A percentile compares a stretch with the other conserved stretches of the same genome.
Conservation (phyloP, 64 coral and sea anemone genomes). For the Catalaphyllia jardinei region DNA sequence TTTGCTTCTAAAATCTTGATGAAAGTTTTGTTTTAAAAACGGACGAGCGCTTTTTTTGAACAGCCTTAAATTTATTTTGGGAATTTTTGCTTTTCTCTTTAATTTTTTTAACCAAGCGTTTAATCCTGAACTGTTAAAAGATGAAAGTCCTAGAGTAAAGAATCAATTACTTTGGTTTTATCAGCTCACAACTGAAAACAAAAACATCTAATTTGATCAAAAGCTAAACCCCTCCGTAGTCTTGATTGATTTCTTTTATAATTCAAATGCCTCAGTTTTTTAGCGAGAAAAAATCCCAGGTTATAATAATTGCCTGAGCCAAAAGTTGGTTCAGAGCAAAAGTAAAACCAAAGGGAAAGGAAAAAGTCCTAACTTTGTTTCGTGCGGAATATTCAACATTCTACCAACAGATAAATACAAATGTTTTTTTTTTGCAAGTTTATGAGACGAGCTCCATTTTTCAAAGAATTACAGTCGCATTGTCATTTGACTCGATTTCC, state of each 20-base stretch:
- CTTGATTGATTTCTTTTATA: not conserved
- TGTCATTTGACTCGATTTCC: not conserved
- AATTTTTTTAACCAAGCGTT: not conserved
- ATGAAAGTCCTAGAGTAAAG: not conserved
- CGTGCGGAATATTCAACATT: not conserved
- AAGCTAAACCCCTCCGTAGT: not conserved
- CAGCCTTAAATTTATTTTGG: not conserved
- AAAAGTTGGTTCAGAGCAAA: not conserved
- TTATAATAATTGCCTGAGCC: not conserved
- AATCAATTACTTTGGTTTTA: not conserved
- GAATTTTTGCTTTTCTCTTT: not conserved
- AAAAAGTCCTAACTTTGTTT: not conserved
- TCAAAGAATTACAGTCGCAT: not conserved
- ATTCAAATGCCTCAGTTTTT: not conserved
- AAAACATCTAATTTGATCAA: not conserved
- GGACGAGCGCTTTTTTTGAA: not conserved
- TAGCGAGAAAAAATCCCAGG: not conserved
- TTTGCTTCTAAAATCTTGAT: not conserved
- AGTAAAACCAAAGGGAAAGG: not conserved
- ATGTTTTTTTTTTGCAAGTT: not conserved
- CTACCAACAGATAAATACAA: not conserved
- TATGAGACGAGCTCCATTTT: not conserved
- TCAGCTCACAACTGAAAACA: not conserved
- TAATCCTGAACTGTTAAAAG: not conserved
- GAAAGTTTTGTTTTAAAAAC: not conserved